Conservation (phyloP, 2,888 invertebrate genomes). For the Tineola bisselliella region DNA sequence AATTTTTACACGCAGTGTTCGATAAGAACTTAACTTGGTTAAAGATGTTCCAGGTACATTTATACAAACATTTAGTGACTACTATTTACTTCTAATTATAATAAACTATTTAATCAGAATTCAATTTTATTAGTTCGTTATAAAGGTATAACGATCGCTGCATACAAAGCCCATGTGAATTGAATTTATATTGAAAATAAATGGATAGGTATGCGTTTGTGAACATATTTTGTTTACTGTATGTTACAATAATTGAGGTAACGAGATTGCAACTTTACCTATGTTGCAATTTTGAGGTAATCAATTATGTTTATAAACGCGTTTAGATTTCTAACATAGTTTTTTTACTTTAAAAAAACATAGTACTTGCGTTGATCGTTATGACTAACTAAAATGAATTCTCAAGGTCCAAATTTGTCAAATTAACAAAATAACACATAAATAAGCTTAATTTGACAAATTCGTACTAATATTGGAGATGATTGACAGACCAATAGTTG, state of each 20-base stretch:
- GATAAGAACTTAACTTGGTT: background rate
- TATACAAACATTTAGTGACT: background rate
- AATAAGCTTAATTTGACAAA: background rate
- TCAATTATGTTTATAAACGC: too few species aligned
- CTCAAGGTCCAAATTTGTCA: background rate
- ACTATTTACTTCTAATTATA: background rate
- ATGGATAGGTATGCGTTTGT: too few species aligned
- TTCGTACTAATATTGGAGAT: conserved; percentile 17
- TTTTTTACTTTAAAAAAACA: too few species aligned
- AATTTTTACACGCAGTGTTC: too few species aligned
- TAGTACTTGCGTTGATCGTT: background rate
- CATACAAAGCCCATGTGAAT: too few species aligned
- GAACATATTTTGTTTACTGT: too few species aligned
- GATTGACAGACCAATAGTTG: conserved; percentile 47
- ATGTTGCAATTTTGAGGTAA: too few species aligned
- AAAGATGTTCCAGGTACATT: background rate
- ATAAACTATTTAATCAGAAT: background rate
- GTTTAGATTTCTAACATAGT: too few species aligned
- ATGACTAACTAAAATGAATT: background rate
- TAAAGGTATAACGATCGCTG: too few species aligned
- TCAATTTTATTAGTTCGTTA: too few species aligned
- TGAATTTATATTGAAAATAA: background rate
- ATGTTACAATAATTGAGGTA: too few species aligned
- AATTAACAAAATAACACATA: background rate
- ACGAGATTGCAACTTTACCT: too few species aligned